Evolutionary conservation across 2,888 invertebrate species (phyloP).

Genomic region (Eupithecia vulgata): DNA sequence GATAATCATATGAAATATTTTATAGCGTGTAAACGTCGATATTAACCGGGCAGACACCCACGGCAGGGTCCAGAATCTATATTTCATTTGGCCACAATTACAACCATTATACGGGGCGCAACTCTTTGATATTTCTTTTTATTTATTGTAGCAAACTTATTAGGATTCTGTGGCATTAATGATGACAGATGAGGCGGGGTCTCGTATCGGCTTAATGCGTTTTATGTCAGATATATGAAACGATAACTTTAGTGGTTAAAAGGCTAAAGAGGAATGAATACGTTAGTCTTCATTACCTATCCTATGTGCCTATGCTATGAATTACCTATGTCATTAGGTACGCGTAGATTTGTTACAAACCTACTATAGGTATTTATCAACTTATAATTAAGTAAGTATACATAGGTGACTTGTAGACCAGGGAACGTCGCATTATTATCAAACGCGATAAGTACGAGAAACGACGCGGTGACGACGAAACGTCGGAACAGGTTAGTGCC

Average conservation of each 20-base stretch:
- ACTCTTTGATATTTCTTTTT: conserved; percentile 79
- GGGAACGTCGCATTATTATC: too few species aligned
- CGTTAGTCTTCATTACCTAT: neutral
- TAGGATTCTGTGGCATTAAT: conserved; percentile 82
- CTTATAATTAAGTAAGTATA: too few species aligned
- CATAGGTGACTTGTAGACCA: too few species aligned
- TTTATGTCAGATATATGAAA: conserved; percentile 62
- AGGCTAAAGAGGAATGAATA: conserved; percentile 4
- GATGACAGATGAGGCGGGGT: conserved; percentile 81
- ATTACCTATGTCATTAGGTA: neutral
- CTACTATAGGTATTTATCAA: too few species aligned
- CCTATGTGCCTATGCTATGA: neutral
- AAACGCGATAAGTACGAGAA: too few species aligned
- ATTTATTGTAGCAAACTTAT: conserved; percentile 82
- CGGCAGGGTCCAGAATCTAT: conserved; percentile 71
- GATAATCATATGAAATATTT: conserved; percentile 76
- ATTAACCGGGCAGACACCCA: conserved; percentile 77
- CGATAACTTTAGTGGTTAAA: conserved; percentile 48
- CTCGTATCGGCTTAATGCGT: conserved; percentile 69
- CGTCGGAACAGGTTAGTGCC: too few species aligned
- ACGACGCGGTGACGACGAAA: too few species aligned
- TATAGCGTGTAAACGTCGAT: conserved; percentile 79
- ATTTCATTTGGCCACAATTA: conserved; percentile 82
- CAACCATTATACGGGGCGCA: conserved; percentile 81
- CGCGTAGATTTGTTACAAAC: neutral